Conservation (phyloP, 2,797 vertebrate species). For the Helicolenus hilgendorfi region DNA sequence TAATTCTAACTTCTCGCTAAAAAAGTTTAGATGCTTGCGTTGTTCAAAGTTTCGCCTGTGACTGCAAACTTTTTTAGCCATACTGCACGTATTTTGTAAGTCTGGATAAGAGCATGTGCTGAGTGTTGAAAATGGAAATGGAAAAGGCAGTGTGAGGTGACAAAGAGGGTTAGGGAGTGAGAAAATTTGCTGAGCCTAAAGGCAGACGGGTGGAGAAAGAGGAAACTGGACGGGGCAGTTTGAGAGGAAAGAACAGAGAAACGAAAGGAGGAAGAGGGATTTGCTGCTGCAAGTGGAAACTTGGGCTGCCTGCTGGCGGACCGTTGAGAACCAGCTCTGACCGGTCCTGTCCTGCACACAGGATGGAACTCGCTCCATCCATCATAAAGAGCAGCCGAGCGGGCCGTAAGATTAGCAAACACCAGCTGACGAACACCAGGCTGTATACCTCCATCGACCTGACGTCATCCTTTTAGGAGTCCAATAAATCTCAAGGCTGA, state of each 20-base stretch:
- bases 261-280: conserved; percentile 72
- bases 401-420: conserved; percentile 57
- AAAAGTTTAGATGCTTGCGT: background rate
- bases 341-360: conserved; percentile 62
- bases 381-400: conserved; percentile 59
- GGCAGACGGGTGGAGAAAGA: background rate
- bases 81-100: background rate
- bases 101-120: background rate
- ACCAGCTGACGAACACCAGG: conserved; percentile 41
- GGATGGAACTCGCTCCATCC: conserved; percentile 29
- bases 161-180: conserved; percentile 23
- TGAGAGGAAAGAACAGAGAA: conserved; percentile 64
- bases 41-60: background rate
- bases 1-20: background rate
- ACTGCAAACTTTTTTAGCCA: background rate
- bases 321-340: conserved; percentile 73
- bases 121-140: conserved; percentile 23
- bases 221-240: conserved; percentile 35
- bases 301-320: conserved; percentile 29
- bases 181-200: conserved; percentile 41
- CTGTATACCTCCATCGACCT: conserved; percentile 33
- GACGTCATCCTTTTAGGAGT: conserved; percentile 9
- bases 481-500: background rate
- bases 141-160: background rate
- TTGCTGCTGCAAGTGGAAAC: conserved; percentile 70